These are phyloP conservation scores for Rhingia campestris DNA, from an alignment of 2,888 invertebrate genomes.

Conservation along the genomic window DNA sequence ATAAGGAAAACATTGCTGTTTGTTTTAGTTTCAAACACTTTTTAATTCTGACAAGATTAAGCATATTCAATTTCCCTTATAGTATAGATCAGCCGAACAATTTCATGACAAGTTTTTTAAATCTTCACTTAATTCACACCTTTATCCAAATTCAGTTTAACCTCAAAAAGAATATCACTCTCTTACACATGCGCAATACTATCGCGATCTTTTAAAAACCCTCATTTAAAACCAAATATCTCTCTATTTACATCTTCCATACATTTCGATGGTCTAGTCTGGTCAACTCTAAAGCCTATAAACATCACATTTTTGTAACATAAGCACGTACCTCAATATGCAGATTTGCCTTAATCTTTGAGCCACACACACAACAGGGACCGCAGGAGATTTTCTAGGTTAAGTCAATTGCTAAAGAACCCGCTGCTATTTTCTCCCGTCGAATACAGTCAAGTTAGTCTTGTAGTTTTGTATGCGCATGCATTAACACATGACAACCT, in stretches of 20 bases:
- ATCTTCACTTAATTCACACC: too few species aligned
- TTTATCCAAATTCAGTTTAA: too few species aligned
- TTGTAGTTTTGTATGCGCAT: slow-evolving; percentile 53
- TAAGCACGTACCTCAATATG: slow-evolving; percentile 55
- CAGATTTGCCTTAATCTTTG: slow-evolving; percentile 50
- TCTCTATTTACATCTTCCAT: slow-evolving; percentile 50
- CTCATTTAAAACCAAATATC: slow-evolving; percentile 14
- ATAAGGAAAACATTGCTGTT: too few species aligned
- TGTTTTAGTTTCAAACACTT: too few species aligned
- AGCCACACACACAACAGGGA: slow-evolving; percentile 11
- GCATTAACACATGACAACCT: slow-evolving; percentile 50
- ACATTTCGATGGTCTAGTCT: slow-evolving; percentile 1
- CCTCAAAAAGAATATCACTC: not conserved
- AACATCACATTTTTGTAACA: slow-evolving; percentile 47
- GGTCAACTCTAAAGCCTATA: slow-evolving; percentile 28
- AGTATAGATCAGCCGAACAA: too few species aligned
- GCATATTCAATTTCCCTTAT: too few species aligned
- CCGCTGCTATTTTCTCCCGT: slow-evolving; percentile 32
- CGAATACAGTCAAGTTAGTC: not conserved
- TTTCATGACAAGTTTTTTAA: too few species aligned
- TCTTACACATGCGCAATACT: not conserved
- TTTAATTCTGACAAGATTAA: too few species aligned
- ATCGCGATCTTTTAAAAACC: not conserved
- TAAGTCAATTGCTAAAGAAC: slow-evolving; percentile 56
- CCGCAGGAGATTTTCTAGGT: slow-evolving; percentile 55